Percentiles rank a stretch among this genome's conserved stretches.
Evolutionary conservation across 1,140 invertebrate species (phyloP).

Genomic region (Danaus melanippus): DNA sequence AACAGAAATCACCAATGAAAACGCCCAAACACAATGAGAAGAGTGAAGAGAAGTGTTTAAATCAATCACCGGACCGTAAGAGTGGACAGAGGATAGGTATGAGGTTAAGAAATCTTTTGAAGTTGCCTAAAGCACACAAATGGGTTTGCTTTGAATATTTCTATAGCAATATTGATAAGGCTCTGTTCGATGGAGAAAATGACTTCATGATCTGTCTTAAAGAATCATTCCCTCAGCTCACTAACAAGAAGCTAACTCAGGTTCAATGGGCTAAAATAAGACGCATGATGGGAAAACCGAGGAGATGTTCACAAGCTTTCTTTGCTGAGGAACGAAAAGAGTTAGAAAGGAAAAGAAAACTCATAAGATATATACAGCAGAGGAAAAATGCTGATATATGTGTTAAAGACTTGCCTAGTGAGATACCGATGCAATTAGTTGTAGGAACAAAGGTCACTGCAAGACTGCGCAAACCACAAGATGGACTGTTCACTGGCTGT

Average conservation of each 20-base stretch:
- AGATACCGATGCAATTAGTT: slow-evolving; percentile 96
- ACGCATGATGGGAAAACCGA: slow-evolving; percentile 96
- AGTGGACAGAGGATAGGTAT: slow-evolving; percentile 92
- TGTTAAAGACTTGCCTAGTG: slow-evolving; percentile 91
- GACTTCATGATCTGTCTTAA: slow-evolving; percentile 96
- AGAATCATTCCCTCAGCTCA: slow-evolving; percentile 95
- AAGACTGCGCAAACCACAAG: slow-evolving; percentile 91
- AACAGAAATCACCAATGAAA: slow-evolving; percentile 62
- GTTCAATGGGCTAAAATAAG: slow-evolving; percentile 97
- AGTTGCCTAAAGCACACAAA: slow-evolving; percentile 98
- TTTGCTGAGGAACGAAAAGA: slow-evolving; percentile 95
- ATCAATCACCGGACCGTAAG: slow-evolving; percentile 78
- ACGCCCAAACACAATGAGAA: slow-evolving; percentile 47
- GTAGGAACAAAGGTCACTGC: slow-evolving; percentile 98
- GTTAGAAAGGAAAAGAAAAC: slow-evolving; percentile 90
- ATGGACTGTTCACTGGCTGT: slow-evolving; percentile 96
- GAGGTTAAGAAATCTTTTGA: slow-evolving; percentile 94
- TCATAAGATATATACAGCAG: slow-evolving; percentile 95
- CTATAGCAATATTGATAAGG: slow-evolving; percentile 97
- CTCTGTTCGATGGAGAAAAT: slow-evolving; percentile 95
- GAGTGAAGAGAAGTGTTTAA: slow-evolving; percentile 44
- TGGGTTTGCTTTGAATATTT: slow-evolving; percentile 99
- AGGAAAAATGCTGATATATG: slow-evolving; percentile 89
- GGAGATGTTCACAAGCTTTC: slow-evolving; percentile 94
- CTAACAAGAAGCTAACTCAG: slow-evolving; percentile 86